Conservation (phyloP, 2,113 vertebrate genomes). For the Protobothrops mucrosquamatus region DNA sequence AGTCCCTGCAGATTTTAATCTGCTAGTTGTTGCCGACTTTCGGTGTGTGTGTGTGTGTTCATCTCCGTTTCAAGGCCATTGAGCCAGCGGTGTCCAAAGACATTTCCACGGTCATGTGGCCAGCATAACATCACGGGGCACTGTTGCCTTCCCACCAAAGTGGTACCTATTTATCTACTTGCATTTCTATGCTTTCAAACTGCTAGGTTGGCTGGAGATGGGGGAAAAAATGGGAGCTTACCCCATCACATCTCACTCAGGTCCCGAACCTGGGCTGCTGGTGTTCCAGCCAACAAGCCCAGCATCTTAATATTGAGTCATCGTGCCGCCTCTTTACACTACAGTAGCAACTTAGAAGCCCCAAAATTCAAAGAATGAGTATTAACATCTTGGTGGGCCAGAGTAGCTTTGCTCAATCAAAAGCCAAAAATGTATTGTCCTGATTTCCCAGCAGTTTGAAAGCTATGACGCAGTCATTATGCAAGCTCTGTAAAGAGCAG, state of each 20-base stretch:
- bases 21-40: rapidly evolving
- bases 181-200: not conserved
- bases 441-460: not conserved
- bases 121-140: not conserved
- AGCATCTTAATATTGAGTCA: not conserved
- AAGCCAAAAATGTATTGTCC: not conserved
- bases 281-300: not conserved
- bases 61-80: not conserved
- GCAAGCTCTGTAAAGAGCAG: not conserved
- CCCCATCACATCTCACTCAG: not conserved
- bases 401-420: not conserved
- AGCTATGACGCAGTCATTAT: not conserved
- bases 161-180: not conserved
- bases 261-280: not conserved
- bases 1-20: not conserved
- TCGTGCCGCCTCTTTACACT: not conserved
- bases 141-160: not conserved
- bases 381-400: not conserved
- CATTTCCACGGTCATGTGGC: not conserved
- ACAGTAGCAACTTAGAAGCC: not conserved
- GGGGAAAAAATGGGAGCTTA: not conserved
- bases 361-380: not conserved
- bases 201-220: not conserved
- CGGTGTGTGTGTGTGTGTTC: not conserved
- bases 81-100: not conserved